Base-by-base conservation (phyloP, 2,113 vertebrate species). In the Oryzias melastigma region DNA sequence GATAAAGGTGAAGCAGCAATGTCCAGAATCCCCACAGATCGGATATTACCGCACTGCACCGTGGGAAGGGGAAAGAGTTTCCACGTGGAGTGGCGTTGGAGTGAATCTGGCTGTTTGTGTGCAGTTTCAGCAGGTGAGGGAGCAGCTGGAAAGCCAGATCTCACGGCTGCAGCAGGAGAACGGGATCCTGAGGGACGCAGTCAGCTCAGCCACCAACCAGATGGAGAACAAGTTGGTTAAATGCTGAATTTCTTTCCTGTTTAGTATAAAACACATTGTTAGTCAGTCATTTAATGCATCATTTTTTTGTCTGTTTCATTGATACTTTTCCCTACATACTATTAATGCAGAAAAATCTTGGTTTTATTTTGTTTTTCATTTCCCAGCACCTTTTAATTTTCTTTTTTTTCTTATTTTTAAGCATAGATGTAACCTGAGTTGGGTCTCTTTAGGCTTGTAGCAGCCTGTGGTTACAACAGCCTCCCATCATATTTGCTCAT, bases 181-280 rank as follows among this genome's bases (percentile, higher is more conserved):
- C 6, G 89, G 93, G 58, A 99, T 99, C 82, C 88, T 99, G 81
- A 93, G 96, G 87, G 97, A 99, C 77, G 97, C 97, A 58, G 97
- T 99, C 88, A 98, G 96, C 88, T 94, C 94, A n/a, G 95, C 96
- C 66, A 92, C 95, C 83, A 97, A 93, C 80, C 95, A 97, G 81
- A 94, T 99, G 91, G 97, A 99, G 88, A 98, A 88, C 94, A 99
- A 99, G 97, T 98, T 89, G 85, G 95, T 95, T 35, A 27, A 43
- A 4, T 52, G 44, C 5, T 20, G 29, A 41, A 63, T 16, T 29
- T 17, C 58, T 43, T 40, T 7, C 12, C 48, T 16, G 4, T 40
- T 12, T 13, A 16, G 43, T 58, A 20, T 25, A 65, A 25, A 27
- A 54, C 19, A 13, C 61, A 16, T 29, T 18, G 14, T 16, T 51